Base-by-base conservation (phyloP, 2,113 vertebrate genomes). In the Canis aureus region DNA sequence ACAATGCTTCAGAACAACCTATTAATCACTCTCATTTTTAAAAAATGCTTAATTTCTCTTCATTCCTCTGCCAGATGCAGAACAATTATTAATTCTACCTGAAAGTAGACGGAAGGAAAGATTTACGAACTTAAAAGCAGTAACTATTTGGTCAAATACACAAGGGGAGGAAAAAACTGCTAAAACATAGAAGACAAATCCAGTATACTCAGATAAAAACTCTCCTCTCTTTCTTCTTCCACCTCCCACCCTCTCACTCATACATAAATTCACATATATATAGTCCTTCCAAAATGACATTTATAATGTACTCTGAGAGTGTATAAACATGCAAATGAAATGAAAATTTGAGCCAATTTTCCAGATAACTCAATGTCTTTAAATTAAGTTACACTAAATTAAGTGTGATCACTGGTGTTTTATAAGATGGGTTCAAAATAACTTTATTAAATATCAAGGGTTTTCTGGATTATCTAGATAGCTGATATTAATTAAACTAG, bases 371-470 rank as follows among this genome's bases (percentile, higher is more conserved):
- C 66, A 53, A 49, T 92, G 73, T 86, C 73, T 94, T 94, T 92
- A 93, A 97, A 96, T 94, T 92, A 84, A 83, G 88, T 94, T 91
- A 87, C 22, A 82, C 32, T 95, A 96, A 79, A 96, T 95, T 93
- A 95, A 95, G 60, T 93, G 35, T 71, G 43, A 94, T 96, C 87
- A 95, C 64, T 53, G 60, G 53, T 35, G 60, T 94, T 89, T 96
- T 57, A 78, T 76, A 83, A 95, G 74, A 80, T 35, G 83, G 20
- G 32, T 92, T 95, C 69, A 90, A 86, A 95, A 82, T 82, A 94
- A 82, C 38, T 93, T 97, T 94, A 97, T 91, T 94, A 91, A 95
- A 94, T 90, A 86, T 93, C 78, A 79, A 89, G 59, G 8, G 29
- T 88, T 93, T 95, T 97, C 76, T 91, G 55, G 38, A 92, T 92